Evolutionary conservation across 2,113 vertebrate species (phyloP).

Genomic region (Atractosteus spatula): DNA sequence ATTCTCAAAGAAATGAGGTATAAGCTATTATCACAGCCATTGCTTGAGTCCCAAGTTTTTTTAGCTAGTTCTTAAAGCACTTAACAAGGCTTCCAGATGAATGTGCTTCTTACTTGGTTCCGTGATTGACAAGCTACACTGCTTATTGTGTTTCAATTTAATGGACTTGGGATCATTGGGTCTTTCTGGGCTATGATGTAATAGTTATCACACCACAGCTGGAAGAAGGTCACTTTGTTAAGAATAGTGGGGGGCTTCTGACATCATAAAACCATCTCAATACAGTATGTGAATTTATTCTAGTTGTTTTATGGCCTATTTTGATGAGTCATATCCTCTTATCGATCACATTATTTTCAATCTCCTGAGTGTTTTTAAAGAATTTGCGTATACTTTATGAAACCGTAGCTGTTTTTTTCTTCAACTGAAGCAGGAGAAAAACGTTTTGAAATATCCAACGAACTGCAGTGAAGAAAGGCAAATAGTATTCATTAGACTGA

Average conservation of each 20-base stretch:
- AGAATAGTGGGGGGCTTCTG: neutral
- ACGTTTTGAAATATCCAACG: no score
- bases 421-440: no score
- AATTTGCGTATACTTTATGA: no score
- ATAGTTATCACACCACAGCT: no score
- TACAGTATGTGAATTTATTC: no score
- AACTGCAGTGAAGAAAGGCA: no score
- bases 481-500: no score
- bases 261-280: neutral
- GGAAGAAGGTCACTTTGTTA: neutral
- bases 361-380: no score
- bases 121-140: constrained; percentile 37
- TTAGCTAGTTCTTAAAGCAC: constrained; percentile 25
- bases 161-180: constrained; percentile 16
- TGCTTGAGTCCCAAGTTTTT: constrained; percentile 21
- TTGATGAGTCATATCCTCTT: neutral
- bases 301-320: no score
- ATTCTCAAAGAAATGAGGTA: neutral
- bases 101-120: constrained; percentile 53
- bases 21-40: neutral
- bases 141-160: constrained; percentile 29
- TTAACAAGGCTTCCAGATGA: constrained; percentile 52
- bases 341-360: no score
- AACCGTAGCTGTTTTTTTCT: no score
- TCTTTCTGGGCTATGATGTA: neutral